Percentiles rank a stretch among this genome's conserved stretches.
Conservation (phyloP, 2,797 vertebrate genomes). For the Thalassophryne amazonica region DNA sequence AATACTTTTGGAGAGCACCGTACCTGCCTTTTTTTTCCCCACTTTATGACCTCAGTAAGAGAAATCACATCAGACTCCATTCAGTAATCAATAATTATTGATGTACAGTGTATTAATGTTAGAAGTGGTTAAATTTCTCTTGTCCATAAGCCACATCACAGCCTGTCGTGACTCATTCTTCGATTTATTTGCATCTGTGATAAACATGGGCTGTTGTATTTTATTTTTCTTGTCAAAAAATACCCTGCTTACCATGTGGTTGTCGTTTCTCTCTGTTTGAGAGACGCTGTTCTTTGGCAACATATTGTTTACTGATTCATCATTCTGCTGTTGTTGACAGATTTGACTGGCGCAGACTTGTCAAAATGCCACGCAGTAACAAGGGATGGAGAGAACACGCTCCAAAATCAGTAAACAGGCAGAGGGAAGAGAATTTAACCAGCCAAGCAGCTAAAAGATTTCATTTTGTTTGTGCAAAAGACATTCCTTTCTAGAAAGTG, state of each 20-base stretch:
- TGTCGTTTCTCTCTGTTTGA: constrained; percentile 31
- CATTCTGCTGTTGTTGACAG: constrained; percentile 54
- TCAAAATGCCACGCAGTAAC: constrained; percentile 58
- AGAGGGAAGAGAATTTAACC: constrained; percentile 26
- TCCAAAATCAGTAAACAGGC: constrained; percentile 2
- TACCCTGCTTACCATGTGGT: constrained; percentile 40
- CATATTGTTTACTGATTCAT: constrained; percentile 66
- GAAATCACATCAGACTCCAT: not conserved
- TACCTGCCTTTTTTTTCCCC: not conserved
- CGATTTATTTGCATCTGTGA: constrained; percentile 42
- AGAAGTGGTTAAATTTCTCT: constrained; percentile 26
- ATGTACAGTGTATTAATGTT: constrained; percentile 47
- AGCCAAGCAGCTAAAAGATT: constrained; percentile 21
- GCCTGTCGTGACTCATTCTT: constrained; percentile 42
- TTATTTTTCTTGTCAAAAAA: constrained; percentile 43
- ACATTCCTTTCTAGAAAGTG: constrained; percentile 10
- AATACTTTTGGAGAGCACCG: no score
- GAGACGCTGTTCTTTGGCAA: constrained; percentile 43
- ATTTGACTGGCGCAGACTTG: constrained; percentile 61
- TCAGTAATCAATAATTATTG: constrained; percentile 19
- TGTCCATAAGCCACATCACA: constrained; percentile 31
- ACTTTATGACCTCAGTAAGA: not conserved
- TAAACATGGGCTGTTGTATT: constrained; percentile 39
- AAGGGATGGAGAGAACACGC: constrained; percentile 28
- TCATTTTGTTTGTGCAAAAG: constrained; percentile 30